These are phyloP conservation scores for Luehdorfia chinensis DNA, from an alignment of 1,140 invertebrate species.

Conservation along the genomic window DNA sequence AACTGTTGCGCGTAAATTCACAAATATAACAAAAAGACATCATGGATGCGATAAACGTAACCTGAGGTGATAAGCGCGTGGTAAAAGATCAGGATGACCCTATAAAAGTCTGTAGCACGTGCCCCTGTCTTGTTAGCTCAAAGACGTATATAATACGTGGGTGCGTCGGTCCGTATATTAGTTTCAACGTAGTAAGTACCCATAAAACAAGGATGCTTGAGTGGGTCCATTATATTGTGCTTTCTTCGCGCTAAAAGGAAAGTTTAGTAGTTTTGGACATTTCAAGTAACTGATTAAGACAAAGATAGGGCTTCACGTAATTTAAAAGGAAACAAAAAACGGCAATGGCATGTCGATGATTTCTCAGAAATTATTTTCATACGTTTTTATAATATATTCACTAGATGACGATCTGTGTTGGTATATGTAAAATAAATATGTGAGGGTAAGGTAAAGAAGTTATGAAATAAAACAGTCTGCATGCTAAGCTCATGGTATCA, in stretches of 20 bases:
- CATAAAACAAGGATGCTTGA: conserved; percentile 17
- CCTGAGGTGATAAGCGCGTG: conserved; percentile 13
- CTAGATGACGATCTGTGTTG: no score
- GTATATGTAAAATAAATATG: no score
- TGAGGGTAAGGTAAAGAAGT: no score
- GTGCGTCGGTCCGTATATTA: conserved; percentile 13
- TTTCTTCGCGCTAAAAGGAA: conserved; percentile 15
- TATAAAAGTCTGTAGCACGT: conserved; percentile 14
- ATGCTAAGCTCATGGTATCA: no score
- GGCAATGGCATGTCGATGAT: no score
- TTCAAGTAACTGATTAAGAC: conserved; percentile 3
- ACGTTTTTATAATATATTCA: no score
- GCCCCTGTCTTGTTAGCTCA: conserved; percentile 10
- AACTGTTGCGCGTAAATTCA: conserved; percentile 11
- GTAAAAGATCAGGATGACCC: conserved; percentile 12
- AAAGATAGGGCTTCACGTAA: not conserved
- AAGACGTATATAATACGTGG: conserved; percentile 15
- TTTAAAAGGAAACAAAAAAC: no score
- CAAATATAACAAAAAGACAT: conserved; percentile 13
- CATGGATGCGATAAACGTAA: conserved; percentile 12
- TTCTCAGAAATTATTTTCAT: no score
- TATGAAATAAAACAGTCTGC: no score
- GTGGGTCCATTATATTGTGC: conserved; percentile 12
- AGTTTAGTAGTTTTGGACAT: conserved; percentile 15
- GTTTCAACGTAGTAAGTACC: conserved; percentile 12